Evolutionary conservation across 1,140 invertebrate genomes (phyloP).

Genomic region (Drosophila subobscura): DNA sequence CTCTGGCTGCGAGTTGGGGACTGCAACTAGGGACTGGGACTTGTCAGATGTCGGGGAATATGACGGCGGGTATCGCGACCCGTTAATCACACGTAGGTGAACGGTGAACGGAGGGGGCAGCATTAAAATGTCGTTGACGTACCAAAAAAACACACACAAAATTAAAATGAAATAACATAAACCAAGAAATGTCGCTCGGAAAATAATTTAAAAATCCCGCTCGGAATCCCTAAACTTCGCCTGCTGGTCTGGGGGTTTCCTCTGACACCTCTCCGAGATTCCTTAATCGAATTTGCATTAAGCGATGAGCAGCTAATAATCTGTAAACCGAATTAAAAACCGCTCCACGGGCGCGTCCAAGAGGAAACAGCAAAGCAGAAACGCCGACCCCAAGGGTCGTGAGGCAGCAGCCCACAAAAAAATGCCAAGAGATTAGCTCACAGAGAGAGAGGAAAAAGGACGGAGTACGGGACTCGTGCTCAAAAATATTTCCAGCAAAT

Average conservation of each 20-base stretch:
- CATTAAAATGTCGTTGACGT: slow-evolving; percentile 57
- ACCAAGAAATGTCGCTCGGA: slow-evolving; percentile 36
- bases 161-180: slow-evolving; percentile 72
- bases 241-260: background rate
- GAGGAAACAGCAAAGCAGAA: slow-evolving; percentile 57
- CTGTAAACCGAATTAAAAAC: slow-evolving; percentile 79
- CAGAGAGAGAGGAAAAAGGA: slow-evolving; percentile 11
- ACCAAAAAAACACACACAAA: slow-evolving; percentile 8
- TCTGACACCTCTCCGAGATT: slow-evolving; percentile 52
- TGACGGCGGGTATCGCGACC: slow-evolving; percentile 44
- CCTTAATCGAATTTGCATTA: slow-evolving; percentile 76
- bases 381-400: slow-evolving; percentile 41
- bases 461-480: slow-evolving; percentile 28
- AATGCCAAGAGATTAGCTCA: slow-evolving; percentile 35
- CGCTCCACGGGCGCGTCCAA: slow-evolving; percentile 58
- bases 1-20: background rate
- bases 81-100: slow-evolving; percentile 58
- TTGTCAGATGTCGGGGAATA: slow-evolving; percentile 44
- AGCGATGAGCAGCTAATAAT: slow-evolving; percentile 79
- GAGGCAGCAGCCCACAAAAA: slow-evolving; percentile 12
- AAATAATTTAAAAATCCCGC: slow-evolving; percentile 14
- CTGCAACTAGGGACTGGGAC: background rate
- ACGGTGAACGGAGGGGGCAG: background rate
- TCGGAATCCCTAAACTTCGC: slow-evolving; percentile 15
- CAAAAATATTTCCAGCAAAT: slow-evolving; percentile 81